Evolutionary conservation across 2,888 invertebrate species (phyloP), one percentile per base, ranked within the genome.

Genomic region (Lordiphosa fenestrarum): DNA sequence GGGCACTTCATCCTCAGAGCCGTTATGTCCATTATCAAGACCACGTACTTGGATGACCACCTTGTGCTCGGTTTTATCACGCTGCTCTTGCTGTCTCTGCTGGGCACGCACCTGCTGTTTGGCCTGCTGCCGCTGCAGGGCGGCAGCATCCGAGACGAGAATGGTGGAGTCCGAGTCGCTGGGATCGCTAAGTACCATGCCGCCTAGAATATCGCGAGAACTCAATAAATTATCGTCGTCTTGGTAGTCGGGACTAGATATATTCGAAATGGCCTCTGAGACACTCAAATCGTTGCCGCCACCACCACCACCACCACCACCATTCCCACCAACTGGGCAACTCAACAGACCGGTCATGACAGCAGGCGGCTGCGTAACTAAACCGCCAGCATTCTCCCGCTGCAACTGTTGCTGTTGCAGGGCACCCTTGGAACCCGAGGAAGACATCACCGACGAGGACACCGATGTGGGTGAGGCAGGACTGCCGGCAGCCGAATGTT

Each of bases 101-200:
- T 84, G 84, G 39, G 85, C 83, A 30, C 78, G 76, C 49, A 84
- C 53, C 49, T 81, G 77, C 35, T 81, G 81, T 48, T 88, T 88
- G 15, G 84, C 60, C 59, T 88, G 87, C 53, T 88, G 88, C 33
- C 86, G 83, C 67, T 82, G 88, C 42, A 81, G 68, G 2, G 74
- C 58, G 25, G 78, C 88, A 44, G 94, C 94, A 87, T 95, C 95
- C 55, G 95, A 95, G 60, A 95, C 95, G 52, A 96, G 91, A 74
- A 96, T 94, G 48, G 96, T 96, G 67, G 95, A 96, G 89, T 96
- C 96, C 77, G 95, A 95, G 91, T 96, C 96, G 88, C 95, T 95
- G 48, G 95, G 95, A 91, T 96, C 96, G 87, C 95, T 95, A 77
- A 96, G 92, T 87, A 94, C 95, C 95, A 96, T 95, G 47, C 92